These are phyloP conservation scores for Octonoba sinensis DNA, from an alignment of 2,888 invertebrate genomes.

Conservation along the genomic window DNA sequence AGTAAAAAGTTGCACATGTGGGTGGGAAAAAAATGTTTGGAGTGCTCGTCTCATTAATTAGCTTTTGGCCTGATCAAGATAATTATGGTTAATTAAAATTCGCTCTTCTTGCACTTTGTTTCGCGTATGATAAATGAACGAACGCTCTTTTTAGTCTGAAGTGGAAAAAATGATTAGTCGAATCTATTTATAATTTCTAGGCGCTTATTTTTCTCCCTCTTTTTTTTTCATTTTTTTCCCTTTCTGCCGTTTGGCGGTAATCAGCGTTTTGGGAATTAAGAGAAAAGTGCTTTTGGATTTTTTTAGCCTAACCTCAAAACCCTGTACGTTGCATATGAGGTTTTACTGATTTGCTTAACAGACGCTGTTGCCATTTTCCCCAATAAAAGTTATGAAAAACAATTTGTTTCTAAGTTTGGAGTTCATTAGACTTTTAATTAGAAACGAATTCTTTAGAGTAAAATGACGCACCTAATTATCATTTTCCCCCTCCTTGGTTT, in stretches of 20 bases:
- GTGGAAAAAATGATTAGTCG: slow-evolving; percentile 41
- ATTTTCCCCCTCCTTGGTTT: no score
- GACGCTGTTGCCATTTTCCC: no score
- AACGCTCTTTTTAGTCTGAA: slow-evolving; percentile 30
- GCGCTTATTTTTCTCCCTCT: slow-evolving; percentile 17
- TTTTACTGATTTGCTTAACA: no score
- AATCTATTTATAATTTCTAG: slow-evolving; percentile 58
- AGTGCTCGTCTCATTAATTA: slow-evolving; percentile 59
- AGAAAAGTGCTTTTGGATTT: background rate
- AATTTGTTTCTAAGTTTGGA: no score
- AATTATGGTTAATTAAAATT: slow-evolving; percentile 64
- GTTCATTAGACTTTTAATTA: no score
- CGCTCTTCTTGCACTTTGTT: slow-evolving; percentile 56
- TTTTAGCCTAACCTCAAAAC: background rate
- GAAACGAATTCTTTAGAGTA: no score
- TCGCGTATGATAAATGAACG: slow-evolving; percentile 61
- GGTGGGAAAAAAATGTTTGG: slow-evolving; percentile 28
- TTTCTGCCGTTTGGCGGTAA: slow-evolving; percentile 38
- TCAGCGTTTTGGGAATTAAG: slow-evolving; percentile 53
- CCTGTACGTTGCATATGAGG: no score
- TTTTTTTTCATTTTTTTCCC: slow-evolving; percentile 5
- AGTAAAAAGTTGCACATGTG: slow-evolving; percentile 34
- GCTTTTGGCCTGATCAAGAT: slow-evolving; percentile 62
- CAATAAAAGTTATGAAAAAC: no score
- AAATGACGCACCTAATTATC: no score